Conservation (phyloP, 2,888 invertebrate genomes). For the Leptopilina myrica region DNA sequence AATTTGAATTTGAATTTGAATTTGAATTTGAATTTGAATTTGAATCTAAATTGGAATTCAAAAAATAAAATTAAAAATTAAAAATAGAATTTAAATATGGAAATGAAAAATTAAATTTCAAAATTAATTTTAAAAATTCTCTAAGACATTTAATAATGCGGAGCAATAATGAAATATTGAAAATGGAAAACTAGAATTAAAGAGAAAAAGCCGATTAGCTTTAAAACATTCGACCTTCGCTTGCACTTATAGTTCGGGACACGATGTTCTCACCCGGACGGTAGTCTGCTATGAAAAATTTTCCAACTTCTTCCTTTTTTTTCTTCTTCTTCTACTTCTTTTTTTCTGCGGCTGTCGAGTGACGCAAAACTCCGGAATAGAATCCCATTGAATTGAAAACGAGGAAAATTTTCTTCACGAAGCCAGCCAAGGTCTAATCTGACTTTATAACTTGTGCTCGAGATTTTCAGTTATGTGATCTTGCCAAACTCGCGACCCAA, state of each 20-base stretch:
- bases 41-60: too few species aligned
- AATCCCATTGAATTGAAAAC: constrained; percentile 36
- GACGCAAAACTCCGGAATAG: constrained; percentile 30
- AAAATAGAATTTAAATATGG: too few species aligned
- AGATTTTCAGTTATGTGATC: constrained; percentile 34
- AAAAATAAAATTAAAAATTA: too few species aligned
- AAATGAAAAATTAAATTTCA: too few species aligned
- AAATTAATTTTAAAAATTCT: too few species aligned
- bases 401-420: constrained; percentile 11
- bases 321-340: too few species aligned
- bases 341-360: constrained; percentile 1
- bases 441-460: constrained; percentile 53
- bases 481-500: constrained; percentile 40
- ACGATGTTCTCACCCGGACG: constrained; percentile 6
- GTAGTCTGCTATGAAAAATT: constrained; percentile 26
- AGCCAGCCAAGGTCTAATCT: constrained; percentile 52
- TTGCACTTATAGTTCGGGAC: background rate
- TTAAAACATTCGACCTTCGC: constrained; percentile 1
- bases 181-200: background rate
- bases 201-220: background rate
- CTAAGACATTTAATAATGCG: too few species aligned
- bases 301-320: constrained; percentile 1
- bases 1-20: too few species aligned
- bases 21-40: too few species aligned
- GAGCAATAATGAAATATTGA: too few species aligned